phyloP scores from a whole-genome alignment of 2,888 invertebrate species.

The Ceramica pisi region DNA sequence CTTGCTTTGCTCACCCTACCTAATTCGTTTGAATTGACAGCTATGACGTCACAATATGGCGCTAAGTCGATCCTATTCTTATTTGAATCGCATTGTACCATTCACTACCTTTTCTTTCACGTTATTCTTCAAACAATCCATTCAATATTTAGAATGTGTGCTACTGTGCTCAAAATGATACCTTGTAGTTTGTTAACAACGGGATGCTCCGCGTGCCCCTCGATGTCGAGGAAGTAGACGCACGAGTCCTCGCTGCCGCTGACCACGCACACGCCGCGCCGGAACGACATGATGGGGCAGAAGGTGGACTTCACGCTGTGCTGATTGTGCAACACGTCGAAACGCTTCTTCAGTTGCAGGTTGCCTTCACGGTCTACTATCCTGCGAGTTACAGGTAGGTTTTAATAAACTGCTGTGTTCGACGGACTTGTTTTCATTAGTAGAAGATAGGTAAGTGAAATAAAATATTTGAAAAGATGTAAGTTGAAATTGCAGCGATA shows the following conservation, averaged over 20 bases:
- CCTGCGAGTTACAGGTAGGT: conserved; percentile 75
- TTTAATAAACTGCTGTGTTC: too few relatives aligned
- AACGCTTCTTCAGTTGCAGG: conserved; percentile 92
- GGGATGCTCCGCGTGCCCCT: conserved; percentile 89
- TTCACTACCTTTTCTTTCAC: too few relatives aligned
- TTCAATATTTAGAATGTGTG: not conserved
- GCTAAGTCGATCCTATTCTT: too few relatives aligned
- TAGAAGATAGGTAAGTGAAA: too few relatives aligned
- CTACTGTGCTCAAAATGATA: conserved; percentile 61
- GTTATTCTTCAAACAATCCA: too few relatives aligned
- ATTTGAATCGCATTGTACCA: too few relatives aligned
- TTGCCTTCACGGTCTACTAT: conserved; percentile 93
- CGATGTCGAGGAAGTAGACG: conserved; percentile 95
- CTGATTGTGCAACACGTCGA: conserved; percentile 91
- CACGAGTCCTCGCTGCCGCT: conserved; percentile 95
- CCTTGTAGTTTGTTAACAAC: conserved; percentile 91
- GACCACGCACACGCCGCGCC: conserved; percentile 95
- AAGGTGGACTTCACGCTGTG: conserved; percentile 94
- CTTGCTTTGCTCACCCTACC: too few relatives aligned
- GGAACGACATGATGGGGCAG: conserved; percentile 96
- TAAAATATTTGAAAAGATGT: too few relatives aligned
- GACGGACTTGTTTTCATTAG: too few relatives aligned
- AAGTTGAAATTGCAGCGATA: too few relatives aligned
- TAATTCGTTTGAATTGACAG: too few relatives aligned
- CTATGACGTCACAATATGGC: too few relatives aligned